Conservation (phyloP, 2,888 invertebrate species). For the Miltochrista miniata region DNA sequence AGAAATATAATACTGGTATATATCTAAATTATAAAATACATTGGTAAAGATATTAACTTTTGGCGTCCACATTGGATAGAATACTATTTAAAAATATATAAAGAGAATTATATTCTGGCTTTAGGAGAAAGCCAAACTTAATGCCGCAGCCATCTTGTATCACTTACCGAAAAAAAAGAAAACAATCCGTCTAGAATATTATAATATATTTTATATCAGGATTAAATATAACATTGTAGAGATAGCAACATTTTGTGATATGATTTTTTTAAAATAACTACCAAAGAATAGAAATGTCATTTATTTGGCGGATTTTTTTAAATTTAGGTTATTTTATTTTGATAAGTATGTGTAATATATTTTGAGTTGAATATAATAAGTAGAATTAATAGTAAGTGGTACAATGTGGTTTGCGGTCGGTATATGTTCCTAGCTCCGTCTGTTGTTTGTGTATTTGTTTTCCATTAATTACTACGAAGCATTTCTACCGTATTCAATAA, state of each 20-base stretch:
- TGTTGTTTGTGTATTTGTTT: constrained; percentile 78
- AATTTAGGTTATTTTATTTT: background rate
- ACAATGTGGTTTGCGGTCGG: constrained; percentile 58
- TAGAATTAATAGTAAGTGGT: constrained; percentile 37
- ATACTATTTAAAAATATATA: constrained; percentile 61
- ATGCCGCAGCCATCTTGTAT: constrained; percentile 53
- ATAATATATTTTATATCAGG: background rate
- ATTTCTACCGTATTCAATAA: constrained; percentile 84
- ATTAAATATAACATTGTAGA: background rate
- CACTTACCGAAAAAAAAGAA: constrained; percentile 27
- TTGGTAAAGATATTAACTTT: constrained; percentile 29
- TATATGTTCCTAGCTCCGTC: constrained; percentile 83
- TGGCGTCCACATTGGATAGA: constrained; percentile 66
- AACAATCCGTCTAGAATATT: background rate
- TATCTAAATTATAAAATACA: constrained; percentile 31
- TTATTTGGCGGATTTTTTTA: background rate
- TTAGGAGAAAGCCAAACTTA: constrained; percentile 74
- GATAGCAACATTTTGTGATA: background rate
- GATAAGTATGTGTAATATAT: too few relatives aligned
- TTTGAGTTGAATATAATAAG: too few relatives aligned
- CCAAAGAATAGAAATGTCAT: background rate
- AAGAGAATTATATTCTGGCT: constrained; percentile 80
- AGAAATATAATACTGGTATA: constrained; percentile 17
- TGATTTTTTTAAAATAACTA: background rate
- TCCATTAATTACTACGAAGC: constrained; percentile 79